Evolutionary conservation across 2,888 invertebrate species (phyloP).

Genomic region (Merodon equestris): DNA sequence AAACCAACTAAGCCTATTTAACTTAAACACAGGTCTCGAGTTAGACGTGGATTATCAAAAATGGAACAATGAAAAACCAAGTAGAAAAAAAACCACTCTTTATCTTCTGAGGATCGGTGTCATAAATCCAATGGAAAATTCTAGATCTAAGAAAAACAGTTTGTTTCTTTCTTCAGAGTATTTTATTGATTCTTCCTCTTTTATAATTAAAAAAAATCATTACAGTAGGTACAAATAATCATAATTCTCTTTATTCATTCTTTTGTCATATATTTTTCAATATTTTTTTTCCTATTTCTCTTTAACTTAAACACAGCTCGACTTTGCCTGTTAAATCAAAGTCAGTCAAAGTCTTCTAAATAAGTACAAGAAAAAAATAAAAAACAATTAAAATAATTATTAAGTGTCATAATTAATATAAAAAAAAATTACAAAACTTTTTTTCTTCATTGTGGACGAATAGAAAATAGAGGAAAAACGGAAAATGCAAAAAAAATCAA

Average conservation of each 20-base stretch:
- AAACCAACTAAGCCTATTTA: no score
- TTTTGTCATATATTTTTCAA: constrained; percentile 56
- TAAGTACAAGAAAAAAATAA: constrained; percentile 43
- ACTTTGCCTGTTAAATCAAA: constrained; percentile 72
- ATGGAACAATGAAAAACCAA: no score
- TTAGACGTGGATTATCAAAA: no score
- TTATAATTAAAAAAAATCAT: constrained; percentile 61
- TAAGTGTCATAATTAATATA: constrained; percentile 36
- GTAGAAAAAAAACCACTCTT: no score
- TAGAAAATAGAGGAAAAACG: constrained; percentile 4
- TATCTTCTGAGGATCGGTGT: no score
- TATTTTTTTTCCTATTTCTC: constrained; percentile 68
- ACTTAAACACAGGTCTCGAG: no score
- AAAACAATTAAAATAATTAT: constrained; percentile 20
- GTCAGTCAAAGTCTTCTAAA: constrained; percentile 66
- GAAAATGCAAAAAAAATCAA: constrained; percentile 1
- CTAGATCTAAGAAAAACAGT: background rate
- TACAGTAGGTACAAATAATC: constrained; percentile 64
- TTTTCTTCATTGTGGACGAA: constrained; percentile 26
- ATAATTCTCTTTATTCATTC: constrained; percentile 41
- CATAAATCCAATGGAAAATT: no score
- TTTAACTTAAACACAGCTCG: constrained; percentile 79
- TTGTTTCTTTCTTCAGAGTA: constrained; percentile 34
- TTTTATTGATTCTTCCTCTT: constrained; percentile 58
- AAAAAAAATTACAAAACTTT: constrained; percentile 46